A percentile compares a stretch with the other conserved stretches of the same genome.
phyloP scores from a whole-genome alignment of 2,797 vertebrate species.

The Oceanodroma leucorhoa region DNA sequence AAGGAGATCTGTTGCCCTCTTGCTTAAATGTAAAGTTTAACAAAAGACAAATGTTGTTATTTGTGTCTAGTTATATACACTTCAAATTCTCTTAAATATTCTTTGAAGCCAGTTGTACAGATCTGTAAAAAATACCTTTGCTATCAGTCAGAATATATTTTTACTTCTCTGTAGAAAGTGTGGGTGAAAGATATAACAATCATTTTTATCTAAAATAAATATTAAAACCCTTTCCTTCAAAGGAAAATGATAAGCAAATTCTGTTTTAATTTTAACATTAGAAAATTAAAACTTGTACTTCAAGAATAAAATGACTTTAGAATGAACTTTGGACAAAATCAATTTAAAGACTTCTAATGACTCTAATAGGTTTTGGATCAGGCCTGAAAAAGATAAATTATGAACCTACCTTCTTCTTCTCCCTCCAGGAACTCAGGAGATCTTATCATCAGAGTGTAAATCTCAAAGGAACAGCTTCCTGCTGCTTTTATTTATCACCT shows the following conservation, averaged over 20 bases:
- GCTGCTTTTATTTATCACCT: constrained; percentile 55
- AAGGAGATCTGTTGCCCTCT: background rate
- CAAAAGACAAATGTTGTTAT: background rate
- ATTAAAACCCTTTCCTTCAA: background rate
- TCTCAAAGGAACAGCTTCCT: constrained; percentile 62
- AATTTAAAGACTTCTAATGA: constrained; percentile 31
- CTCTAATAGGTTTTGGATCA: background rate
- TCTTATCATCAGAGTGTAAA: constrained; percentile 39
- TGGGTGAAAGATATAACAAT: background rate
- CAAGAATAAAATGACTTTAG: background rate
- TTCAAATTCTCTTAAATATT: background rate
- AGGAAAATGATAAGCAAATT: background rate
- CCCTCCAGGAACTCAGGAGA: constrained; percentile 7
- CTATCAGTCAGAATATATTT: background rate
- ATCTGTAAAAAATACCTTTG: background rate
- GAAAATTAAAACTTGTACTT: constrained; percentile 42
- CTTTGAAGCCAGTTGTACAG: background rate
- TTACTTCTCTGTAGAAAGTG: background rate
- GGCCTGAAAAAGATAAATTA: constrained; percentile 30
- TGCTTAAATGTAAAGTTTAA: background rate
- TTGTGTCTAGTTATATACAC: background rate
- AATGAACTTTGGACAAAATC: constrained; percentile 29
- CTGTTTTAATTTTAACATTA: constrained; percentile 9
- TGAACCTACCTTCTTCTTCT: constrained; percentile 12
- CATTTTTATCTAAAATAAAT: background rate